phyloP scores from a whole-genome alignment of 2,797 vertebrate species.

The Spinibarbus caldwelli region DNA sequence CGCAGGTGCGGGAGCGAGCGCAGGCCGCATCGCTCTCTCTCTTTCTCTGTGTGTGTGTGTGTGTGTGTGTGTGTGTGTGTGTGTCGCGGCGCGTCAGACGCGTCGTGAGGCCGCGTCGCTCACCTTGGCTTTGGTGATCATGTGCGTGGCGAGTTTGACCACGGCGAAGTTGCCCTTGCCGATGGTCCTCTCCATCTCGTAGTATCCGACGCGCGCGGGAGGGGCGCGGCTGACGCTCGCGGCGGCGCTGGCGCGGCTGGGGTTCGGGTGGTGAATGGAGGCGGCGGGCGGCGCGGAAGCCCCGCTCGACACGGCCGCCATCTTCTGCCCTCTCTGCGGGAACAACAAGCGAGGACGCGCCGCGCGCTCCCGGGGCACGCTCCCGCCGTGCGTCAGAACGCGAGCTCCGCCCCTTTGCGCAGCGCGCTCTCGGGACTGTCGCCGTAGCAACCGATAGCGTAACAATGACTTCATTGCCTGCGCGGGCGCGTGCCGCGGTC shows the following conservation, averaged over 20 bases:
- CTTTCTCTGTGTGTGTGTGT: too few relatives aligned
- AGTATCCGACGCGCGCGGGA: constrained; percentile 91
- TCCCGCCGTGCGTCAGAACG: constrained; percentile 82
- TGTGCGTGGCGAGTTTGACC: constrained; percentile 96
- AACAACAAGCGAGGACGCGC: constrained; percentile 84
- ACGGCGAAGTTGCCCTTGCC: constrained; percentile 99
- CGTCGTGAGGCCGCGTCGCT: constrained; percentile 54
- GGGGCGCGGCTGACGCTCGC: constrained; percentile 82
- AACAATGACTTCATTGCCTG: constrained; percentile 82
- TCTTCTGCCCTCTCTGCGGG: constrained; percentile 87
- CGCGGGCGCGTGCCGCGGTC: constrained; percentile 73
- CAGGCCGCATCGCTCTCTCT: constrained; percentile 40
- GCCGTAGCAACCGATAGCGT: constrained; percentile 76
- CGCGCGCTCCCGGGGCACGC: constrained; percentile 82
- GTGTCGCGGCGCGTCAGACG: background rate
- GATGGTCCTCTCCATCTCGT: constrained; percentile 97
- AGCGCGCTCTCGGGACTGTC: constrained; percentile 81
- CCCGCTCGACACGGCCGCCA: constrained; percentile 88
- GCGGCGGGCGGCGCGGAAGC: constrained; percentile 80
- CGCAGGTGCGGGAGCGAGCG: background rate
- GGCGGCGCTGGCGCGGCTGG: constrained; percentile 76
- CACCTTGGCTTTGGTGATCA: constrained; percentile 97
- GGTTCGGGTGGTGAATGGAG: constrained; percentile 79
- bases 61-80: too few relatives aligned
- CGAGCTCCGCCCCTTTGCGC: constrained; percentile 78